Base-by-base conservation (phyloP, 2,797 vertebrate genomes). In the Enteromius treurensis region DNA sequence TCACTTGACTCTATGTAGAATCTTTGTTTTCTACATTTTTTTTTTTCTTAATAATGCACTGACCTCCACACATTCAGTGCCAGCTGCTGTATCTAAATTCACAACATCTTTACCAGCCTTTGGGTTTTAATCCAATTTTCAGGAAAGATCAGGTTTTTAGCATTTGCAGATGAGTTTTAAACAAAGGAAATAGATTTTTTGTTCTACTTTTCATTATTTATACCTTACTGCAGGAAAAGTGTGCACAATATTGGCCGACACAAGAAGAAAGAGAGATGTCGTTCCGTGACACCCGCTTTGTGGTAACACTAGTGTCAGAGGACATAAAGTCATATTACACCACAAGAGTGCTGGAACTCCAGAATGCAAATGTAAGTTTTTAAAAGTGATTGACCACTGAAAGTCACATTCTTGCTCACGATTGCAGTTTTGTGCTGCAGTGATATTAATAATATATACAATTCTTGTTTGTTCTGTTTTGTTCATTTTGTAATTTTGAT, bases 321-420 rank as follows among this genome's bases (percentile, higher is more conserved):
- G 97, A 99, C 77, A 87, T 95, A 86, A 99, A 98, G 91, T 99
- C 98, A 4, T 98, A 98, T 91, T 99, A 99, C 89, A 99, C 98
- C 91, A 97, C 96, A 77, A 94, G 98, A 89, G 93, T 96, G 80
- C 88, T 99, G 90, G 96, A 98, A 90, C 92, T 99, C 92, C 95
- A 97, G 88, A 98, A 99, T 87, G 87, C 95, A 1, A 88, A 91
- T 0, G 98, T 99, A 91, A 94, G 96, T 53, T 34, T 26, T 90
- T 21, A 45, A 34, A 53, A 26, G 10, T 45, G 45, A 11, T 34
- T 65, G 19, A 69, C 6, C n/a, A 65, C 14, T 42, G 29, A 51
- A 60, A 58, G 4, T 53, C 53, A 64, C 5, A 1, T 26, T 49
- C 1, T 49, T 47, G 49, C 49, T 64, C 58, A 19, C 45, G 23